These are phyloP conservation scores for Cryptoprocta ferox DNA, from an alignment of 2,797 vertebrate genomes.

Conservation along the genomic window DNA sequence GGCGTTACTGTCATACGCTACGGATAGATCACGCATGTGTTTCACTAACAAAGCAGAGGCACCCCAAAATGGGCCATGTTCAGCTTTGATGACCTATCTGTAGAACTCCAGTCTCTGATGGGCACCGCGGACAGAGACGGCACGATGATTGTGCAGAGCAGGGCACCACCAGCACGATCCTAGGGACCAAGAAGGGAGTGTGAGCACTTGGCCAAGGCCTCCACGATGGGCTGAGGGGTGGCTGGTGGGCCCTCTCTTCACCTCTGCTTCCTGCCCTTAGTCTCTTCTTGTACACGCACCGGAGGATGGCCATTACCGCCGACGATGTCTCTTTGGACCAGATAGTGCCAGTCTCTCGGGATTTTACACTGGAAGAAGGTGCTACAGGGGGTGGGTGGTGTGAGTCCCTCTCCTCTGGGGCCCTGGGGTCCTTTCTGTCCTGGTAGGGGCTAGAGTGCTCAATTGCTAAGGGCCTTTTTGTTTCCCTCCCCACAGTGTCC, in stretches of 20 bases:
- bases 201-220: not conserved
- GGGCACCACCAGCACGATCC: not conserved
- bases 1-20: not conserved
- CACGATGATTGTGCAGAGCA: not conserved
- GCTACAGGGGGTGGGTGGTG: slow-evolving; percentile 55
- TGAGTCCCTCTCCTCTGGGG: not conserved
- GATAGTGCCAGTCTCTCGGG: slow-evolving; percentile 90
- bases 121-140: not conserved
- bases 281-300: slow-evolving; percentile 93
- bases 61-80: not conserved
- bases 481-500: slow-evolving; percentile 80
- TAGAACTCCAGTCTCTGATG: not conserved
- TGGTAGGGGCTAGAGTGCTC: not conserved
- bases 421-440: not conserved
- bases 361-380: slow-evolving; percentile 94
- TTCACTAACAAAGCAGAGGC: not conserved
- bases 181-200: not conserved
- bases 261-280: slow-evolving; percentile 83
- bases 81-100: not conserved
- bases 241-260: not conserved
- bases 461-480: slow-evolving; percentile 30
- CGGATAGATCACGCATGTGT: not conserved
- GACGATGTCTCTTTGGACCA: slow-evolving; percentile 94
- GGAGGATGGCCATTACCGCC: slow-evolving; percentile 95
- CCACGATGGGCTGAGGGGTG: not conserved